Evolutionary conservation across 2,797 vertebrate species (phyloP).

Genomic region (Gambusia yucatana): DNA sequence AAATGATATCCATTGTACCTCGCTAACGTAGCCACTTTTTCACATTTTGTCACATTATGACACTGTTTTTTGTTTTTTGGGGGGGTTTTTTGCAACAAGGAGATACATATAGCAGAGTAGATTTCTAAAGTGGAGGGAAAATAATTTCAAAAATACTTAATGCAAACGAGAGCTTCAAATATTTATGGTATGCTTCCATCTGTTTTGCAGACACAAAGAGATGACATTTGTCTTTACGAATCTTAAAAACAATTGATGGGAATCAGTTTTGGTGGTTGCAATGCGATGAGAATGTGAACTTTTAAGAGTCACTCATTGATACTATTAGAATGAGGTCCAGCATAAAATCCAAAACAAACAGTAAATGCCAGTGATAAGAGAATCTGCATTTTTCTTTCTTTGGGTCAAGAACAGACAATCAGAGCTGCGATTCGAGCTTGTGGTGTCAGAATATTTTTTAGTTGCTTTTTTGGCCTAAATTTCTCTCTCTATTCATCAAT

Average conservation of each 20-base stretch:
- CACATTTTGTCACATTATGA: background rate
- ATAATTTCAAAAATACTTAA: background rate
- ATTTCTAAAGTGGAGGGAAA: background rate
- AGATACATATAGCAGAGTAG: background rate
- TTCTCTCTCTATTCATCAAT: conserved; percentile 1
- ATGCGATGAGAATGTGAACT: background rate
- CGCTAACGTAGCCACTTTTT: background rate
- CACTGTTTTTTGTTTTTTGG: background rate
- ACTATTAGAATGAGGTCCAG: background rate
- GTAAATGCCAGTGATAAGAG: background rate
- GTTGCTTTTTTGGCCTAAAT: background rate
- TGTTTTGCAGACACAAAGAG: background rate
- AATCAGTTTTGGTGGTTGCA: background rate
- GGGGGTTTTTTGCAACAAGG: background rate
- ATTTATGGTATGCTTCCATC: background rate
- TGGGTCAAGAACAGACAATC: background rate
- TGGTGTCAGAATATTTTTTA: background rate
- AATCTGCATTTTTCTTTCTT: background rate
- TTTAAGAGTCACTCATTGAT: background rate
- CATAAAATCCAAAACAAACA: background rate
- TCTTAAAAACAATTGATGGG: background rate
- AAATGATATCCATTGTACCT: background rate
- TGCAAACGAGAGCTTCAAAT: background rate
- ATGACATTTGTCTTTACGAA: background rate
- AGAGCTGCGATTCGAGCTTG: background rate